phyloP scores from a whole-genome alignment of 2,888 invertebrate genomes.

The Odiellus spinosus region DNA sequence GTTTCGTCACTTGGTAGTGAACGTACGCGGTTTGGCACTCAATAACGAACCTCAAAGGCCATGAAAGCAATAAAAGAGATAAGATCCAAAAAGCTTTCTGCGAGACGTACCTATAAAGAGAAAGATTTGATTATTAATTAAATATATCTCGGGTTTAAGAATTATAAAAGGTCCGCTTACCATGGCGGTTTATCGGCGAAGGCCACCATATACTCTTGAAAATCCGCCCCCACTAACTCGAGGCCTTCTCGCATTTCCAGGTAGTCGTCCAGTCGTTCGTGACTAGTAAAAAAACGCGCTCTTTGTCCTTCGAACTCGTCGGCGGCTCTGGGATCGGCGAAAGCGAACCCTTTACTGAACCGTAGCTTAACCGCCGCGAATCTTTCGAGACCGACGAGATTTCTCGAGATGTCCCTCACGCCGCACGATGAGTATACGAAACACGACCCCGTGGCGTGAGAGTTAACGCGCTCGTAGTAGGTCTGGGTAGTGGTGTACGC shows the following conservation, averaged over 20 bases:
- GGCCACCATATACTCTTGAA: constrained; percentile 34
- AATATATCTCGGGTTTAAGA: too few relatives aligned
- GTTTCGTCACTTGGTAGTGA: constrained; percentile 43
- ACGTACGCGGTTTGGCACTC: constrained; percentile 66
- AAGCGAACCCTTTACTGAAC: constrained; percentile 64
- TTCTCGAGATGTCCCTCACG: constrained; percentile 55
- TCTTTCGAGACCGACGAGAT: constrained; percentile 35
- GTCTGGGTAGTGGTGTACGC: constrained; percentile 67
- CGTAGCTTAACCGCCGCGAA: constrained; percentile 58
- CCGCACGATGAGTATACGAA: constrained; percentile 63
- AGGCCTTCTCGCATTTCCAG: constrained; percentile 70
- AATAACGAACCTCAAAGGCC: constrained; percentile 60
- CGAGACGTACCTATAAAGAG: constrained; percentile 38
- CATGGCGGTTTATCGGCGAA: constrained; percentile 39
- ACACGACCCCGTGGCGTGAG: constrained; percentile 56
- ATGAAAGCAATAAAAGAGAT: constrained; percentile 56
- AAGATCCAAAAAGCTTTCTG: constrained; percentile 56
- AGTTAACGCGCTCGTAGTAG: constrained; percentile 64
- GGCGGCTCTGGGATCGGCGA: constrained; percentile 59
- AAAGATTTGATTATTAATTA: too few relatives aligned
- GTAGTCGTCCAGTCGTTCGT: constrained; percentile 64
- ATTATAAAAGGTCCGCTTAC: constrained; percentile 22
- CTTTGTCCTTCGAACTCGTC: constrained; percentile 66
- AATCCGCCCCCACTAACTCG: constrained; percentile 44
- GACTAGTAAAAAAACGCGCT: constrained; percentile 57